Base-by-base conservation (phyloP, 2,888 invertebrate genomes). In the Eupithecia exiguata region DNA sequence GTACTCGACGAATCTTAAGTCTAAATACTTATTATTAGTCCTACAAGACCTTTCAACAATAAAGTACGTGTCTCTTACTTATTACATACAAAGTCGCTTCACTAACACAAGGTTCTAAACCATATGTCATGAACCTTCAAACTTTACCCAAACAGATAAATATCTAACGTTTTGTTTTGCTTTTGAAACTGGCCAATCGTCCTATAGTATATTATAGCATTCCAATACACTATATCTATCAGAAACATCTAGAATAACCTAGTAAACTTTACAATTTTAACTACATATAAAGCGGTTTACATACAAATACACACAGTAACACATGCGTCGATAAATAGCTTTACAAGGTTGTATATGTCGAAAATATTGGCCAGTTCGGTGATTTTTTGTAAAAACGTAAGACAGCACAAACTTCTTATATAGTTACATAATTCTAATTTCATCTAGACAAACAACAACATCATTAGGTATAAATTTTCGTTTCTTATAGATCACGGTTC, bases 251-350 rank as follows among this genome's bases (percentile, higher is more conserved):
- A 89, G 76, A 75, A 77, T 79, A 80, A 79, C 84, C 86, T 74
- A 80, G 84, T 87, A 86, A 86, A 85, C 86, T 87, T 87, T 89
- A 89, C 88, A 91, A 86, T 87, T 83, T 87, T 91, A 89, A 85
- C 87, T 91, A 90, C 82, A 79, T 90, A 91, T 82, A 78, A 90
- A 91, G 91, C 90, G 82, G 88, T 87, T 88, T 87, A 80, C 89
- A 88, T 87, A 89, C 81, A 84, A 87, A 84, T 87, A 89, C 88
- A 88, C 86, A 88, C 83, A 85, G 81, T 87, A 84, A 86, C 84
- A 84, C 84, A 84, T 84, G 81, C 80, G 78, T 80, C 79, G 80
- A 79, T 80, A 83, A 79, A 77, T 78, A 80, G 73, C 79, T 84
- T 80, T 77, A 86, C 80, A 84, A 83, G 82, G 82, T 86, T 85